Conservation (phyloP, 2,888 invertebrate species). For the Aspidiotus destructor region DNA sequence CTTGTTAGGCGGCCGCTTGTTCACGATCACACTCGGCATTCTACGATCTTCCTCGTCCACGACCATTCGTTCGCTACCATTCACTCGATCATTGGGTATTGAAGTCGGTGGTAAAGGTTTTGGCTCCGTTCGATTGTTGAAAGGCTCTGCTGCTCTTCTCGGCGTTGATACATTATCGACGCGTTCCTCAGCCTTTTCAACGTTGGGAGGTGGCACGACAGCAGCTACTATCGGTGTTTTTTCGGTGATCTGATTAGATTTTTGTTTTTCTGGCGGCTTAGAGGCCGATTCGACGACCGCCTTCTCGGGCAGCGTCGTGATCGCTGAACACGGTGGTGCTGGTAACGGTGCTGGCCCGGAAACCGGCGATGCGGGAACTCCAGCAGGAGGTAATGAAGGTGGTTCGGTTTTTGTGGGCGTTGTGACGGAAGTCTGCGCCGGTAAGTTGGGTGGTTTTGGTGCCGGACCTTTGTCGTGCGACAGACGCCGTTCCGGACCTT, state of each 20-base stretch:
- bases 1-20: constrained; percentile 12
- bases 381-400: not conserved
- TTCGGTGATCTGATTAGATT: not conserved
- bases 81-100: not conserved
- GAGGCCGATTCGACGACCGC: constrained; percentile 23
- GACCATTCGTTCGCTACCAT: not conserved
- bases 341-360: constrained; percentile 32
- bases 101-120: not conserved
- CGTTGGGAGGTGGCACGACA: not conserved
- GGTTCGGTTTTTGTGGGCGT: constrained; percentile 37
- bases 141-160: not conserved
- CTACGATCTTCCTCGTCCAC: not conserved
- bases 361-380: not conserved
- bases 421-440: constrained; percentile 34
- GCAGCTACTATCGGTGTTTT: not conserved
- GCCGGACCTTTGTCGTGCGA: constrained; percentile 69
- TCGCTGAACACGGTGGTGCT: constrained; percentile 25
- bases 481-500: constrained; percentile 46
- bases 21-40: not conserved
- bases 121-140: not conserved
- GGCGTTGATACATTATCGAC: not conserved
- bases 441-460: constrained; percentile 53
- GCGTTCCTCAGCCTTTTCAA: not conserved
- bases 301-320: not conserved
- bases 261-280: constrained; percentile 1